These are phyloP conservation scores for Borostomias antarcticus DNA, from an alignment of 2,797 vertebrate genomes.

Conservation along the genomic window DNA sequence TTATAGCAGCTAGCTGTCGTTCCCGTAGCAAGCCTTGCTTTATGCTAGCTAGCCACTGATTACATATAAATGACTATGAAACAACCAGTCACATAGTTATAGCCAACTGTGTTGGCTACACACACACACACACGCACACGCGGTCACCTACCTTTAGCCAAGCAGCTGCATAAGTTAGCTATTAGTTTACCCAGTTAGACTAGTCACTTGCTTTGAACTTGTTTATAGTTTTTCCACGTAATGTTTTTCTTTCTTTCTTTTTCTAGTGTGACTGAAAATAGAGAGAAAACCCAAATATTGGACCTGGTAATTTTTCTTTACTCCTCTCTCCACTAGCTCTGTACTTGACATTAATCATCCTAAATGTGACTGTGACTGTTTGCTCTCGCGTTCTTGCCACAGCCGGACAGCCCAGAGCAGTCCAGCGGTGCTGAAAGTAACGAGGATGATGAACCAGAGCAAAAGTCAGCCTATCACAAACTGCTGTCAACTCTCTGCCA, in stretches of 20 bases:
- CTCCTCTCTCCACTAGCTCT: neutral
- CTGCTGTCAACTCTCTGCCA: slow-evolving; percentile 85
- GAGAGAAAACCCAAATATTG: slow-evolving; percentile 80
- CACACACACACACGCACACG: neutral
- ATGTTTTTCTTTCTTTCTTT: slow-evolving; percentile 24
- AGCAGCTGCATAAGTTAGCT: too few species aligned
- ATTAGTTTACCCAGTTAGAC: too few species aligned
- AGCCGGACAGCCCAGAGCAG: slow-evolving; percentile 82
- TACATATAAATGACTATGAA: too few species aligned
- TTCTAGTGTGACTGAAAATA: slow-evolving; percentile 77
- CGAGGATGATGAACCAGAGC: slow-evolving; percentile 80
- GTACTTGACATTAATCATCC: too few species aligned
- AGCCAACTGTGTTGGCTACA: neutral
- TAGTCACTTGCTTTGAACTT: too few species aligned
- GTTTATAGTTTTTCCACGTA: too few species aligned
- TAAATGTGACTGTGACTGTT: neutral
- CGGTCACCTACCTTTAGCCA: too few species aligned
- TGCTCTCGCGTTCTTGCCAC: slow-evolving; percentile 9
- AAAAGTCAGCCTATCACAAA: slow-evolving; percentile 85
- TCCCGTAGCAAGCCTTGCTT: too few species aligned
- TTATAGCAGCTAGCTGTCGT: neutral
- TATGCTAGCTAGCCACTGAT: neutral
- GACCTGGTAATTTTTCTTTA: slow-evolving; percentile 83
- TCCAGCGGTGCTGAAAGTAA: slow-evolving; percentile 71
- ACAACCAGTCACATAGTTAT: too few species aligned